These are phyloP conservation scores for Erethizon dorsatum DNA, from an alignment of 2,797 vertebrate genomes.

Conservation along the genomic window DNA sequence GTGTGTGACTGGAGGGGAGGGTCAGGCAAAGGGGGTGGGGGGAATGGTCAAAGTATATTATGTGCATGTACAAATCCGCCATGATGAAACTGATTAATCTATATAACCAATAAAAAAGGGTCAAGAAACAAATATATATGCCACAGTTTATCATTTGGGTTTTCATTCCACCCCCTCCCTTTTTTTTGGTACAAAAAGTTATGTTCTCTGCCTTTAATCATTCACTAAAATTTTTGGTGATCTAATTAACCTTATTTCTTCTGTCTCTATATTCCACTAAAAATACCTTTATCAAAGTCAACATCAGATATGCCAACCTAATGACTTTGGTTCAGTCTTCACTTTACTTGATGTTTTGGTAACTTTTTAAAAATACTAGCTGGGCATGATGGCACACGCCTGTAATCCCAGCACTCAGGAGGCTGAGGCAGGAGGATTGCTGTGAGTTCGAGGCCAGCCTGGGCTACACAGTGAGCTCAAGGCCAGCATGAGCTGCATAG, in stretches of 20 bases:
- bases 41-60: background rate
- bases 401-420: too few species aligned
- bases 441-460: too few species aligned
- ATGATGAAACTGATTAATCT: background rate
- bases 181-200: conserved; percentile 39
- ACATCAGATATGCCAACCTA: conserved; percentile 36
- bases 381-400: too few species aligned
- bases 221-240: conserved; percentile 55
- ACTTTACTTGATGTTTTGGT: conserved; percentile 7
- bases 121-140: background rate
- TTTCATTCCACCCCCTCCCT: background rate
- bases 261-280: background rate
- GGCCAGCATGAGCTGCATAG: too few species aligned
- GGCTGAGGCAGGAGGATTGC: too few species aligned
- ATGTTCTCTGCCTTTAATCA: conserved; percentile 17
- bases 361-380: background rate
- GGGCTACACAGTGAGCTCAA: too few species aligned
- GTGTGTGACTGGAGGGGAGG: background rate
- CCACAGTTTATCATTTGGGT: background rate
- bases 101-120: background rate
- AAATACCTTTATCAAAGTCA: conserved; percentile 39
- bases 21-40: background rate
- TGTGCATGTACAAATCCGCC: background rate
- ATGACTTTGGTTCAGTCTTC: conserved; percentile 35
- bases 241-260: conserved; percentile 44